A percentile compares a stretch with the other conserved stretches of the same genome.
Conservation (phyloP, 2,113 vertebrate species). For the Sphyrna mokarran region DNA sequence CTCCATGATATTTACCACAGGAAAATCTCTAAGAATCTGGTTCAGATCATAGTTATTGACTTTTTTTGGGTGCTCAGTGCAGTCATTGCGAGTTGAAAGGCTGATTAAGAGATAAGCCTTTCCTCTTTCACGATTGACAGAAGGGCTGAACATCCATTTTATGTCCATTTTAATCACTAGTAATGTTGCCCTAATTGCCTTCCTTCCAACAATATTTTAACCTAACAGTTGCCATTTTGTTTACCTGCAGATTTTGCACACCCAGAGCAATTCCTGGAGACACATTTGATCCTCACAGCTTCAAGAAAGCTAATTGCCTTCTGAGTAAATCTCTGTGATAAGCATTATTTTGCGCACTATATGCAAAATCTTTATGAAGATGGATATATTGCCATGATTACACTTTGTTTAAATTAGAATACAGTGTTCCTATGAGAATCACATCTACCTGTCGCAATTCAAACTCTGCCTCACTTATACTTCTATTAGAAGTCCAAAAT, state of each 20-base stretch:
- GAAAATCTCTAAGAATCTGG: not conserved
- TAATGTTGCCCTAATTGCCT: not conserved
- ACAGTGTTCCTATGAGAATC: not conserved
- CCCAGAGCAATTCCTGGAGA: not conserved
- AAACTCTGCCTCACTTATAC: not conserved
- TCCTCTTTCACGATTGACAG: not conserved
- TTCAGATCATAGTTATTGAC: not conserved
- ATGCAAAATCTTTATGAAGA: not conserved
- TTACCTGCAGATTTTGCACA: not conserved
- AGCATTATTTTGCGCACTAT: not conserved
- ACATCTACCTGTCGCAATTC: not conserved
- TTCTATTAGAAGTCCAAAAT: not conserved
- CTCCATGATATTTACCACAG: not conserved
- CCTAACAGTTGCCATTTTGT: not conserved
- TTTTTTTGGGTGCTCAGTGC: not conserved
- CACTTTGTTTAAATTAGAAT: not conserved
- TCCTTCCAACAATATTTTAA: not conserved
- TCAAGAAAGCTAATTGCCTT: not conserved
- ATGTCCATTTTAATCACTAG: slow-evolving; percentile 18
- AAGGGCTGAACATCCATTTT: not conserved
- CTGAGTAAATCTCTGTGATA: not conserved
- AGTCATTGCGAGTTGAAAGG: not conserved
- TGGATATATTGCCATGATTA: not conserved
- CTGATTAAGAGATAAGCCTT: not conserved
- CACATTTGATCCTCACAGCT: not conserved